Conservation (phyloP, 2,113 vertebrate species). For the Pollimyrus isidori region DNA sequence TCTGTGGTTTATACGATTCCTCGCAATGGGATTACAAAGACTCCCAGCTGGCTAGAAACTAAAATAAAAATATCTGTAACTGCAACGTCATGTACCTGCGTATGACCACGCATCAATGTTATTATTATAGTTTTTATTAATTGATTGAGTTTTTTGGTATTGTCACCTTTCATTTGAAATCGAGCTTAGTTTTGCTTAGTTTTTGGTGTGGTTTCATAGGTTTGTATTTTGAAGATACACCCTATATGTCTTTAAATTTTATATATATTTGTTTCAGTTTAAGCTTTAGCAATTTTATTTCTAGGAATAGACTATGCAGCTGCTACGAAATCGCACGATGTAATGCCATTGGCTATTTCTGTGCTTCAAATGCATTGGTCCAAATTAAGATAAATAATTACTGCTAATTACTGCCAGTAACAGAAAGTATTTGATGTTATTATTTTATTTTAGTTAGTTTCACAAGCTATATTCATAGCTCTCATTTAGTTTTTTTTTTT, state of each 20-base stretch:
- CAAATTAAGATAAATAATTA: no score
- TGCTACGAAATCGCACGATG: no score
- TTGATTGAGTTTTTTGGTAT: neutral
- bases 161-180: neutral
- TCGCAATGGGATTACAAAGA: neutral
- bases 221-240: neutral
- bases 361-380: no score
- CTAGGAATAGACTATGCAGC: neutral
- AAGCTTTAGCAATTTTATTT: neutral
- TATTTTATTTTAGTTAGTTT: neutral
- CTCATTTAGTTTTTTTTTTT: neutral
- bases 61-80: neutral
- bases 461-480: neutral
- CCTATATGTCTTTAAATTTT: neutral
- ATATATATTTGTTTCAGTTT: neutral
- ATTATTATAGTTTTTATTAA: neutral
- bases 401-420: neutral
- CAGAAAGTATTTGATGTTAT: neutral
- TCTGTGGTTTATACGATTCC: neutral
- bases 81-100: neutral
- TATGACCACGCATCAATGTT: neutral
- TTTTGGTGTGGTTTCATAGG: neutral
- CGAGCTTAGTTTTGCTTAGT: neutral
- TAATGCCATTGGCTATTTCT: no score
- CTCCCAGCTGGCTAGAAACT: neutral